Percentiles rank a stretch among this genome's conserved stretches.
These are phyloP conservation scores for Itoplectis maculator DNA, from an alignment of 2,888 invertebrate genomes.

Conservation along the genomic window DNA sequence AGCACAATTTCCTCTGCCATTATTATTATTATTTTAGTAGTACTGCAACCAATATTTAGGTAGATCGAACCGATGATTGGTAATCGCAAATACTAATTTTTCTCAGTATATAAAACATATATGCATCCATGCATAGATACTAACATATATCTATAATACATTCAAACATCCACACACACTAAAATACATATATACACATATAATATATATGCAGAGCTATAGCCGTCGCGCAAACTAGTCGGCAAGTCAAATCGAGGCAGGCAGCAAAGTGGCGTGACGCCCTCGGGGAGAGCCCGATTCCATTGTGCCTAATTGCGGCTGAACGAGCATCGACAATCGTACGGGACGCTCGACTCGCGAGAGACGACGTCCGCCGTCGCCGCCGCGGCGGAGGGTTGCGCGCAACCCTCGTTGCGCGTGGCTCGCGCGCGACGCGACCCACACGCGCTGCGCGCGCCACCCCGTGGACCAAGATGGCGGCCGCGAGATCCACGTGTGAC, in stretches of 20 bases:
- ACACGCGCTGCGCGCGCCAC: slow-evolving; percentile 20
- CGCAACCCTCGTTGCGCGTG: neutral
- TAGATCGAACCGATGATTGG: too few relatives aligned
- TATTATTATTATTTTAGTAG: too few relatives aligned
- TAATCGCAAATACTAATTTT: too few relatives aligned
- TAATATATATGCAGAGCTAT: too few relatives aligned
- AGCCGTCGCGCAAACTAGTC: slow-evolving; percentile 38
- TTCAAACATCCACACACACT: too few relatives aligned
- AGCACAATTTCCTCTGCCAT: too few relatives aligned
- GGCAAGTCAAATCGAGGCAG: slow-evolving; percentile 58
- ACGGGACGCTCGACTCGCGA: slow-evolving; percentile 38
- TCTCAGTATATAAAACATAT: too few relatives aligned
- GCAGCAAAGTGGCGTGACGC: slow-evolving; percentile 67
- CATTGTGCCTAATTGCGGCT: slow-evolving; percentile 77
- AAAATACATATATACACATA: too few relatives aligned
- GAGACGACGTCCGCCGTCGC: neutral
- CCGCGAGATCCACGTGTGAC: slow-evolving; percentile 23
- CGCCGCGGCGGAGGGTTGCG: neutral
- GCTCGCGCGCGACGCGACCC: neutral
- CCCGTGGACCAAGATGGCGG: slow-evolving; percentile 59
- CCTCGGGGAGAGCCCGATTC: slow-evolving; percentile 61
- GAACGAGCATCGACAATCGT: slow-evolving; percentile 77
- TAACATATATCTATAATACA: too few relatives aligned
- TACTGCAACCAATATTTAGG: too few relatives aligned
- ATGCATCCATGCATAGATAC: too few relatives aligned